Base-by-base conservation (phyloP, 2,888 invertebrate genomes). In the Neuroscelio doddi region DNA sequence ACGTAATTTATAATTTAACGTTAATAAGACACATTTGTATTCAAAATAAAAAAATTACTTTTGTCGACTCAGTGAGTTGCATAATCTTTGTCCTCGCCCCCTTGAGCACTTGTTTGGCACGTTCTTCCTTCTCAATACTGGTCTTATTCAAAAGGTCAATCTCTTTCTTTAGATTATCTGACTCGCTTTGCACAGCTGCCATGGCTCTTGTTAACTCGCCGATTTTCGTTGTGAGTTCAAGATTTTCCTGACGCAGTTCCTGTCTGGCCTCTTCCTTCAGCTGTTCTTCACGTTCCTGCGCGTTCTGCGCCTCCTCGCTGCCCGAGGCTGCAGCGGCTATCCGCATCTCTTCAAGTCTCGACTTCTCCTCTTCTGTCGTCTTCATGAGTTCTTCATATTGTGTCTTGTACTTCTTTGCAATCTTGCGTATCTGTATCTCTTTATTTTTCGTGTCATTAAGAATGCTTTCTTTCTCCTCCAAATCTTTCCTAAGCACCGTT, bases 341-440 rank as follows among this genome's bases (percentile, higher is more conserved):
- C 39, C 82, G 87, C 1, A 85, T 84, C 69, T 89, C 88, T 72
- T 88, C 90, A 50, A 83, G 84, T 69, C 86, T 88, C 67, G 87
- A 87, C 74, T 89, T 89, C 41, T 89, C 89, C 72, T 89, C 89
- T 68, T 91, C 90, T 14, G 89, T 85, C 10, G 89, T 87, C 80
- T 91, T 92, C 0, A 88, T 86, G 14, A 93, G 86, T 72, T 94
- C 94, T 79, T 93, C 93, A 80, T 89, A 95, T 72, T 93, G 93
- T 7, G 90, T 91, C 84, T 96, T 97, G 82, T 97, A 97, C 77
- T 95, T 95, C 77, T 95, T 93, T 3, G 96, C 97, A 70, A 97
- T 94, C 82, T 94, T 95, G 71, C 94, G 89, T 30, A 94, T 91
- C 80, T 92, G 91, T 68, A 89, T 85, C 81, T 91, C 91, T 72